Percentiles rank a stretch among this genome's conserved stretches.
Conservation (phyloP, 2,888 invertebrate genomes). For the Mamestra brassicae region DNA sequence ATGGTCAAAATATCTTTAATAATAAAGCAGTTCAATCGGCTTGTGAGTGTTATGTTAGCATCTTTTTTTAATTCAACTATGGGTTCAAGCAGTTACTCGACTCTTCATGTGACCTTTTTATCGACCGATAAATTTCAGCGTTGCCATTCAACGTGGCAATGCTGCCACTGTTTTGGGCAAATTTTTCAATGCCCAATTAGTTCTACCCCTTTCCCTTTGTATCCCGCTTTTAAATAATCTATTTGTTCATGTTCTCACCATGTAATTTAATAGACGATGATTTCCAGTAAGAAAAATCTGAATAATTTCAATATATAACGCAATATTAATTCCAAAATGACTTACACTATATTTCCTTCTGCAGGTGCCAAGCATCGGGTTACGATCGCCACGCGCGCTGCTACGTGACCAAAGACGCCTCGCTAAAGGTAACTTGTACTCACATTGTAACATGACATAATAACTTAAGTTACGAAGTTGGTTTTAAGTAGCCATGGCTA, state of each 20-base stretch:
- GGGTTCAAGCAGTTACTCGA: too few relatives aligned
- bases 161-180: too few relatives aligned
- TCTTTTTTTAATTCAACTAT: not conserved
- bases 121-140: too few relatives aligned
- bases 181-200: too few relatives aligned
- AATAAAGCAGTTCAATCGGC: too few relatives aligned
- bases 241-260: too few relatives aligned
- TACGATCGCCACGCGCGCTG: slow-evolving; percentile 32
- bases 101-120: too few relatives aligned
- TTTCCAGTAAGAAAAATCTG: slow-evolving; percentile 7
- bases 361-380: slow-evolving; percentile 57
- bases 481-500: slow-evolving; percentile 8
- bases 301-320: not conserved
- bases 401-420: slow-evolving; percentile 59
- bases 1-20: too few relatives aligned
- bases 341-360: slow-evolving; percentile 47
- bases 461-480: slow-evolving; percentile 22
- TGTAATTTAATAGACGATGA: not conserved
- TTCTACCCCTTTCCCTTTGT: too few relatives aligned
- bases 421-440: slow-evolving; percentile 57
- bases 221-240: too few relatives aligned
- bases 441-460: slow-evolving; percentile 27
- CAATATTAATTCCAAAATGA: slow-evolving; percentile 19
- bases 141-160: too few relatives aligned
- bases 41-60: too few relatives aligned